Conservation (phyloP, 2,113 vertebrate species). For the Lophius piscatorius region DNA sequence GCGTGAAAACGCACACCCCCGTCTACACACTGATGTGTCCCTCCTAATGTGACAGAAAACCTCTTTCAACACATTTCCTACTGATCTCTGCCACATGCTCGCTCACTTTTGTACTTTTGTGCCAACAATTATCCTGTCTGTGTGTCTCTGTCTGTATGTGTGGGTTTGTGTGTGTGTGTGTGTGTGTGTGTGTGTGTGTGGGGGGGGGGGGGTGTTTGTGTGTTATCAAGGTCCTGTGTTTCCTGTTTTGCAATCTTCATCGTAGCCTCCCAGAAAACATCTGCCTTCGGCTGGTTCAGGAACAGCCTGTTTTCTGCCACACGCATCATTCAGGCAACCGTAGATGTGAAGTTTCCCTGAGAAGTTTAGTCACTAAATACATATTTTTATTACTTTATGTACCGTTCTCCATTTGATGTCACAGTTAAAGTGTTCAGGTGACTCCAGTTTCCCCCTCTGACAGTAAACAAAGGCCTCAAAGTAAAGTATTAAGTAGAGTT, state of each 20-base stretch:
- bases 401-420: no score
- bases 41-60: constrained; percentile 2
- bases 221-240: constrained; percentile 71
- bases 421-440: no score
- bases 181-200: constrained; percentile 17
- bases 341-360: no score
- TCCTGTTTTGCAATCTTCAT: constrained; percentile 76
- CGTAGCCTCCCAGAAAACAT: constrained; percentile 58
- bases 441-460: no score
- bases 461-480: no score
- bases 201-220: constrained; percentile 18
- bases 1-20: background rate
- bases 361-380: no score
- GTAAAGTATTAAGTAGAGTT: no score
- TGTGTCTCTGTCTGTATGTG: constrained; percentile 3
- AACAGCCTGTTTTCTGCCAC: constrained; percentile 43
- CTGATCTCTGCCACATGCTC: constrained; percentile 29
- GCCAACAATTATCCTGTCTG: constrained; percentile 5
- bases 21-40: no score
- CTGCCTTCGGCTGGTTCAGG: constrained; percentile 58
- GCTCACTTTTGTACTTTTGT: constrained; percentile 36
- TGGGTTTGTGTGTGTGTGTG: constrained; percentile 1
- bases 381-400: no score
- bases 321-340: background rate
- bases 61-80: constrained; percentile 38